Conservation (phyloP, 1,140 invertebrate genomes). For the Ceratitis capitata region DNA sequence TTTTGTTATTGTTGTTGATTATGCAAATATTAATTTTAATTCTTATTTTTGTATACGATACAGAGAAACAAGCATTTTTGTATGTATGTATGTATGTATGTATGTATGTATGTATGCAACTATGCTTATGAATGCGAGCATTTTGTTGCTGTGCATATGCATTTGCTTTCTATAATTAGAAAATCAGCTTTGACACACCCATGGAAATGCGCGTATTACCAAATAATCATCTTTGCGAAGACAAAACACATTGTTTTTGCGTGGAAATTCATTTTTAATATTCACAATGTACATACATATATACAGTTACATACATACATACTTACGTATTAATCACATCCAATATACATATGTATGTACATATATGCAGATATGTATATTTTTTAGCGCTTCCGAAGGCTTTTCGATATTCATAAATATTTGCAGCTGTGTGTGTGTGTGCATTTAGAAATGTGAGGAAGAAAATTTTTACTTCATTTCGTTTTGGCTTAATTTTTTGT, state of each 20-base stretch:
- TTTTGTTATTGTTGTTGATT: background rate
- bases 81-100: background rate
- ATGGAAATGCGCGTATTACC: slow-evolving; percentile 24
- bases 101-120: background rate
- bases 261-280: background rate
- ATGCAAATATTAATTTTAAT: background rate
- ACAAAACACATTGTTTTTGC: background rate
- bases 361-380: background rate
- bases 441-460: too few relatives aligned
- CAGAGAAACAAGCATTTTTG: background rate
- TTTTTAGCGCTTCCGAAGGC: too few relatives aligned
- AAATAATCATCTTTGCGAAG: background rate
- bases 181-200: slow-evolving; percentile 22
- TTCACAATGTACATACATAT: background rate
- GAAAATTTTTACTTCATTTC: too few relatives aligned
- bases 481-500: too few relatives aligned
- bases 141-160: background rate
- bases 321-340: background rate
- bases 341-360: background rate
- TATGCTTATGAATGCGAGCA: background rate
- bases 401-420: too few relatives aligned
- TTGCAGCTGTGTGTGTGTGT: too few relatives aligned
- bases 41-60: background rate
- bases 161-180: slow-evolving; percentile 28
- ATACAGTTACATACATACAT: background rate